Base-by-base conservation (phyloP, 1,140 invertebrate species). In the Cotesia glomerata region DNA sequence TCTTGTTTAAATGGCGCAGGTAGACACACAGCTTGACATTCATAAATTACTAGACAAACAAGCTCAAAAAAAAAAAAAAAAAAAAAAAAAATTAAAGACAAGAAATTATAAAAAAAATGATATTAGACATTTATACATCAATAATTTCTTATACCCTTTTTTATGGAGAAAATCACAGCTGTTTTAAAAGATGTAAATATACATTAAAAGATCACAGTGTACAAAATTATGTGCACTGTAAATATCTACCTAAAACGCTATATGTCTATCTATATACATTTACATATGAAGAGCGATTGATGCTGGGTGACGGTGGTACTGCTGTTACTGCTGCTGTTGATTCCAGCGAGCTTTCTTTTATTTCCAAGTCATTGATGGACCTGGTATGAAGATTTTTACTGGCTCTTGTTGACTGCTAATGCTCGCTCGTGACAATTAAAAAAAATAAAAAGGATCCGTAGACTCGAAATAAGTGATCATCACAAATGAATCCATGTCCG, bases 111-210 rank as follows among this genome's bases (percentile, higher is more conserved):
- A 26, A 26, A 26, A 26, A 26, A 26, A 26, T 26, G 5, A 61
- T 9, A 75, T 74, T 71, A 9, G 39, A 45, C 39, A 45, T 45
- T 45, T 11, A 45, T 45, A 45, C 71, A 65, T 68, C 8, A 35
- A 58, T 13, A 36, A 59, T 61, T 34, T 73, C 58, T 66, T 61
- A 26, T 39, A 11, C 56, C 66, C 70, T 39, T 56, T 71, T 49
- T 71, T 59, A 16, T 52, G 59, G 65, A 71, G 70, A 75, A 76
- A 78, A 78, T 80, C 79, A 80, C 79, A 80, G 79, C 66, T 80
- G 74, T 79, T 80, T 79, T 74, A 73, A 76, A 80, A 75, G 77
- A 78, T 78, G 76, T 79, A 80, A 45, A 80, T 80, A 79, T 80
- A 80, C 77, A 80, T 77, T 79, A 65, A 65, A 61, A 73, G 73